Evolutionary conservation across 2,113 vertebrate genomes (phyloP), one percentile per base, ranked within the genome.

Genomic region (Aspidoscelis tigris): DNA sequence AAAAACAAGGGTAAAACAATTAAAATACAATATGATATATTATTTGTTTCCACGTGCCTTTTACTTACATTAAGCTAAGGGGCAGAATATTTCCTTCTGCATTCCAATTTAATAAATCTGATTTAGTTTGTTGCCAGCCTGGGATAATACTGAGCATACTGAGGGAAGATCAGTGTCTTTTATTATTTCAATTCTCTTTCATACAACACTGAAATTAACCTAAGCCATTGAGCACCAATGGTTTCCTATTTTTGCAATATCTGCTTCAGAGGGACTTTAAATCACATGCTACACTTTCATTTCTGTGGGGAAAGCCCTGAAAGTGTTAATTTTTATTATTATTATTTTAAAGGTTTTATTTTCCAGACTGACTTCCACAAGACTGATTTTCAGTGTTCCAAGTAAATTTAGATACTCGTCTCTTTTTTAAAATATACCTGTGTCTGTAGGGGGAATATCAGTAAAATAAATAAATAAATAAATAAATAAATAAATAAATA

Each of bases 401-500:
- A 58, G 81, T 86, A 79, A 64, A 87, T 91, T 64, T 2, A 69
- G 86, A 82, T 61, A 44, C 61, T 86, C 50, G 43, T 4, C 33
- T 55, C 83, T 76, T 39, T 89, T 89, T 90, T 81, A 73, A 82
- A 83, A 86, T 84, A 2, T 41, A 55, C 21, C 84, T 47, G 72
- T 78, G 1, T 3, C 82, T 70, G 88, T 1, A 4, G 88, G 76
- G 82, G 64, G 47, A 87, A 58, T 5, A 7, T 58, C 4, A 33
- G 33, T 33, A 33, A 33, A 44, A 65, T 22, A 89, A 64, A 75
- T 70, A 90, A 68, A 84, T 88, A 74, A 85, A 11, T 33, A 33
- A 44, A 65, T 22, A 89, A 64, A 75, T 70, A 90, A 68, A 84
- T 88, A 74, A 85, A 11, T 22, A 89, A 64, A 75, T 70, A 90